Evolutionary conservation across 2,113 vertebrate species (phyloP).

Genomic region (Sander vitreus): DNA sequence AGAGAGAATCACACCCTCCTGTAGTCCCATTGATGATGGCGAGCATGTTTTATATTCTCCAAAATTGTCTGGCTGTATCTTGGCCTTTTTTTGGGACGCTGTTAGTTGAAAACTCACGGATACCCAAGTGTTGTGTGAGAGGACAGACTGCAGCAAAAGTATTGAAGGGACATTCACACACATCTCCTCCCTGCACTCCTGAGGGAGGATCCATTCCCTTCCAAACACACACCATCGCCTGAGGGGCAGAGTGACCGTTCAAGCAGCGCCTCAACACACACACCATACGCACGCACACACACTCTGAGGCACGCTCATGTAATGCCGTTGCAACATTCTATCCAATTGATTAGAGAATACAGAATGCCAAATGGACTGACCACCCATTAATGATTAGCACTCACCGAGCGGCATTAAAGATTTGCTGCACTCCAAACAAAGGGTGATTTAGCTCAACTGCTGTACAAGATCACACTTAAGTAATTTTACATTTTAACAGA

Average conservation of each 20-base stretch:
- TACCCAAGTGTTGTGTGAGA: constrained; percentile 48
- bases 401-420: constrained; percentile 33
- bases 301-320: constrained; percentile 39
- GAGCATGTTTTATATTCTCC: not conserved
- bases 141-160: constrained; percentile 76
- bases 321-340: constrained; percentile 58
- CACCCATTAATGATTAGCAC: constrained; percentile 73
- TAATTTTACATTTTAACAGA: constrained; percentile 16
- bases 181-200: constrained; percentile 76
- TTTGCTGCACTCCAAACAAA: constrained; percentile 43
- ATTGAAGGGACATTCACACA: constrained; percentile 67
- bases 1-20: not conserved
- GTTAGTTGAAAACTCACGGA: not conserved
- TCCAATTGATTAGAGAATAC: constrained; percentile 72
- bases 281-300: constrained; percentile 43
- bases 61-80: not conserved
- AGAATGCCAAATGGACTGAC: constrained; percentile 66
- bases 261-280: constrained; percentile 73
- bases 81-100: constrained; percentile 19
- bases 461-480: constrained; percentile 3
- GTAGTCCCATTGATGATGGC: not conserved
- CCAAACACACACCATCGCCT: constrained; percentile 81
- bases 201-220: constrained; percentile 83
- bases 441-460: constrained; percentile 39
- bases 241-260: constrained; percentile 84